Evolutionary conservation across 2,888 invertebrate species (phyloP).

Genomic region (Heliconius aoede): DNA sequence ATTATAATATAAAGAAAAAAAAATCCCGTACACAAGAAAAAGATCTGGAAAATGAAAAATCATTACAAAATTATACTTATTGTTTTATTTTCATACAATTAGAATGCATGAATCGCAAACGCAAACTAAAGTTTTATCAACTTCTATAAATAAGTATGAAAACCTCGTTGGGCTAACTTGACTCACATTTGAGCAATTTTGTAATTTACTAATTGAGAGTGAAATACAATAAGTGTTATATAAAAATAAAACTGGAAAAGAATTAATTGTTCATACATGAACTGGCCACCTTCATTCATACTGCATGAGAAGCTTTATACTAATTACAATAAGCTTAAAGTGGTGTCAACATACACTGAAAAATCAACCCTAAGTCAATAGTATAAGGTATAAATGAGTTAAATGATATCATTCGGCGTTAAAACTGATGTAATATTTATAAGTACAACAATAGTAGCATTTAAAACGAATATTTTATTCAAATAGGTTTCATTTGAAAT

Average conservation of each 20-base stretch:
- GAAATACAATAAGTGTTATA: not conserved
- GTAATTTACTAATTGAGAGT: no score
- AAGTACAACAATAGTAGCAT: conserved; percentile 23
- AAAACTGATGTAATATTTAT: conserved; percentile 16
- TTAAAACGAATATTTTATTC: conserved; percentile 25
- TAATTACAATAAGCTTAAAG: conserved; percentile 19
- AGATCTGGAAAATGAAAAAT: no score
- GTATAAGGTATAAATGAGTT: not conserved
- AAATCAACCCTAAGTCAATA: not conserved
- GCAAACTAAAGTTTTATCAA: no score
- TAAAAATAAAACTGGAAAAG: not conserved
- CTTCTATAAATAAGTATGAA: no score
- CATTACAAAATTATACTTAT: no score
- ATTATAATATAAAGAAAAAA: no score
- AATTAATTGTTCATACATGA: conserved; percentile 1
- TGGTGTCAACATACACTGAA: not conserved
- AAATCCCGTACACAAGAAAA: no score
- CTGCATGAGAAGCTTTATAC: conserved; percentile 11
- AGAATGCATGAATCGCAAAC: no score
- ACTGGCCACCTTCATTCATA: conserved; percentile 8
- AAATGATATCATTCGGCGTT: not conserved
- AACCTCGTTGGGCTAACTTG: no score
- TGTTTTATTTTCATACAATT: no score
- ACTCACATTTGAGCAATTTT: no score
- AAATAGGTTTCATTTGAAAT: conserved; percentile 16